Conservation (phyloP, 2,113 vertebrate species). For the Neodontobutis hainanensis region DNA sequence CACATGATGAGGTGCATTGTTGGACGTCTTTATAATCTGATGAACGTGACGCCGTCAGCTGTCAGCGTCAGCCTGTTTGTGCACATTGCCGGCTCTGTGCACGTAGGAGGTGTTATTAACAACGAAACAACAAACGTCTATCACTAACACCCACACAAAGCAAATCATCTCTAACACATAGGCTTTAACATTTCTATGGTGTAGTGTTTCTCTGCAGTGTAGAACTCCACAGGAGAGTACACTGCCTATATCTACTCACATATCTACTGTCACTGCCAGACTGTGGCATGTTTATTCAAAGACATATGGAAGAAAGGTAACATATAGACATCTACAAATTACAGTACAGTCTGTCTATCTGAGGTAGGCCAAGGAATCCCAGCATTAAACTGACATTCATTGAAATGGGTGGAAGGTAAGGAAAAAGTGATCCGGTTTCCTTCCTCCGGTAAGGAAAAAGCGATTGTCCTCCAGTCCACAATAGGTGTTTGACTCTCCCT, state of each 20-base stretch:
- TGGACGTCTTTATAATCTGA: conserved; percentile 12
- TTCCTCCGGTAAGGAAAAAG: too few relatives aligned
- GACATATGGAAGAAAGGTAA: not conserved
- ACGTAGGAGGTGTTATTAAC: conserved; percentile 35
- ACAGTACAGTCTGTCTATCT: too few relatives aligned
- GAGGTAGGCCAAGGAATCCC: too few relatives aligned
- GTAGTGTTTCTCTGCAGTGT: conserved; percentile 16
- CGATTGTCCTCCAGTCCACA: conserved; percentile 3
- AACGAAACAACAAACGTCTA: conserved; percentile 37
- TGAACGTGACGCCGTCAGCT: conserved; percentile 13
- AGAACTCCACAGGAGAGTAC: conserved; percentile 16
- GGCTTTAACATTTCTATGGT: not conserved
- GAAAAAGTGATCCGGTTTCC: too few relatives aligned
- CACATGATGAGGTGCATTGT: not conserved
- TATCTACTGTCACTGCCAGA: conserved; percentile 13
- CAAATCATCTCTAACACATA: conserved; percentile 32
- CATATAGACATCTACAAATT: too few relatives aligned
- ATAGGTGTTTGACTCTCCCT: conserved; percentile 17
- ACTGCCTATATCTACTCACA: not conserved
- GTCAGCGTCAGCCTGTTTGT: not conserved
- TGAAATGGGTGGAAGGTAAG: too few relatives aligned
- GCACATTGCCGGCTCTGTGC: not conserved
- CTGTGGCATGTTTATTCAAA: conserved; percentile 10
- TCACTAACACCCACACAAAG: conserved; percentile 28
- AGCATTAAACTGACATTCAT: too few relatives aligned